phyloP scores from a whole-genome alignment of 2,113 vertebrate species.

The Junco hyemalis region DNA sequence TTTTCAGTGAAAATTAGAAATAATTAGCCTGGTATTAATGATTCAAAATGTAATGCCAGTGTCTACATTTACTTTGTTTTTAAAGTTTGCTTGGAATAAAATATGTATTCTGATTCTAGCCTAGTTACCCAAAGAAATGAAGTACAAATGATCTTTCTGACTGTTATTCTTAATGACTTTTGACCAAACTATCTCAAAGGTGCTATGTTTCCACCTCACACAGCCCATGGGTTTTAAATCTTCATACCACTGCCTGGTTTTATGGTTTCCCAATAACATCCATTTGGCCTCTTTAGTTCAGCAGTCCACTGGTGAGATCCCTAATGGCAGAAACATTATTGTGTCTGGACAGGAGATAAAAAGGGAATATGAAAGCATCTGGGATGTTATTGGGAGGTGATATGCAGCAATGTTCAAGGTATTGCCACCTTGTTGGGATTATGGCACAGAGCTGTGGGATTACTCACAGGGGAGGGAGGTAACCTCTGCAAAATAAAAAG shows the following conservation, averaged over 20 bases:
- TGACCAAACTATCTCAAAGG: not conserved
- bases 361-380: not conserved
- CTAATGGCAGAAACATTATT: not conserved
- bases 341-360: not conserved
- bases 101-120: not conserved
- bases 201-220: not conserved
- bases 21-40: not conserved
- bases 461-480: not conserved
- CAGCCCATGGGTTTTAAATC: not conserved
- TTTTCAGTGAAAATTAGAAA: not conserved
- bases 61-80: not conserved
- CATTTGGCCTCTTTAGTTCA: not conserved
- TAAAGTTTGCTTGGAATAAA: not conserved
- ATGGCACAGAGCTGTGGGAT: not conserved
- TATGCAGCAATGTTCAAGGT: not conserved
- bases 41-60: not conserved
- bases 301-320: not conserved
- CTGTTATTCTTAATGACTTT: not conserved
- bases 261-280: not conserved
- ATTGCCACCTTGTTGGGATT: not conserved
- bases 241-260: not conserved
- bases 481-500: not conserved
- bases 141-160: not conserved
- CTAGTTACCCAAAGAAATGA: not conserved
- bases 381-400: not conserved